These are phyloP conservation scores for Saiga tatarica DNA, from an alignment of 2,113 vertebrate species.

Conservation along the genomic window DNA sequence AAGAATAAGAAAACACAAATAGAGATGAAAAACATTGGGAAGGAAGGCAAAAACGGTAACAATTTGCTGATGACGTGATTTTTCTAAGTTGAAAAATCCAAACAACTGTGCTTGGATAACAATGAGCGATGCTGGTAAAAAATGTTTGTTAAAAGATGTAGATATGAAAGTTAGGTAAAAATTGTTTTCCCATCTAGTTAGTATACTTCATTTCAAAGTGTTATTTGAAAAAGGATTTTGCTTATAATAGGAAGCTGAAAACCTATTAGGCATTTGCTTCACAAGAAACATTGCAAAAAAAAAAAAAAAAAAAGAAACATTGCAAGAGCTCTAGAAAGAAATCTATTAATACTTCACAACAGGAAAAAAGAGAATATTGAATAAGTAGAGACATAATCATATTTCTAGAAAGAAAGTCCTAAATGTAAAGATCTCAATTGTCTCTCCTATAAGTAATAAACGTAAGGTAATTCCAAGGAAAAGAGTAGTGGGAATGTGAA, in stretches of 20 bases:
- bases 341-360: too few species aligned
- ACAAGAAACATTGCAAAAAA: not conserved
- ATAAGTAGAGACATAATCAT: not conserved
- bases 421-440: not conserved
- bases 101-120: not conserved
- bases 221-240: not conserved
- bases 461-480: not conserved
- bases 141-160: not conserved
- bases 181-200: not conserved
- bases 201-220: not conserved
- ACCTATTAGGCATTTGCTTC: not conserved
- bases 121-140: not conserved
- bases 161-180: not conserved
- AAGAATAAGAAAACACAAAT: slow-evolving; percentile 18
- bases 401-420: not conserved
- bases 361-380: not conserved
- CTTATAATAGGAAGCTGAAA: not conserved
- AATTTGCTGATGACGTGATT: not conserved
- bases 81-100: not conserved
- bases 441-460: not conserved
- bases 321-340: not conserved
- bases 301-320: too few species aligned
- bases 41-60: not conserved
- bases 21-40: not conserved
- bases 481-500: not conserved